Base-by-base conservation (phyloP, 2,888 invertebrate species). In the Drosophila leonis region DNA sequence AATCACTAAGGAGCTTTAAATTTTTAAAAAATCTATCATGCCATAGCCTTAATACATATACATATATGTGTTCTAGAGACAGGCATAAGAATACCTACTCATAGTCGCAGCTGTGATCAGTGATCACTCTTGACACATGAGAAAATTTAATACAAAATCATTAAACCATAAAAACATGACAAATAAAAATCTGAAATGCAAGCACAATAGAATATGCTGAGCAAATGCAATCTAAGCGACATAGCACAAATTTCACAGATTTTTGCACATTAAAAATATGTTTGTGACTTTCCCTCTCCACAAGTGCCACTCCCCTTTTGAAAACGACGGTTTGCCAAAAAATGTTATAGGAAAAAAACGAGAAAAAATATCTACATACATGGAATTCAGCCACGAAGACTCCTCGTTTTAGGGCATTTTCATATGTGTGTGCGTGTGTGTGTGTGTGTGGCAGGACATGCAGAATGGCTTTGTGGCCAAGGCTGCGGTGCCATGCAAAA, bases 201-300 rank as follows among this genome's bases (percentile, higher is more conserved):
- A 9, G 13, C 51, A 24, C 51, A 52, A n/a, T 52, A 73, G 69
- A 72, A 72, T 61, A 72, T 77, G 68, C 61, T 59, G 55, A 41
- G 51, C 49, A 75, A 86, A 65, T 78, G 67, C 75, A 83, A 88
- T 86, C 83, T 83, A 75, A 83, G 78, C 69, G 55, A 64, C 63
- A 88, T 73, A 52, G 68, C 67, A 59, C 62, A 74, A 78, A 86
- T 83, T 83, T 83, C 70, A 72, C 87, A 86, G 75, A 86, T 86
- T 86, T 81, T 83, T 83, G 78, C 71, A 78, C 87, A 88, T 83
- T 86, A 67, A 81, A 86, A 83, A 83, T 83, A 81, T 83, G 84
- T 66, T 83, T 65, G 65, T 29, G 44, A 35, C 61, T 18, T 46
- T 52, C 6, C n/a, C 48, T 6, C n/a, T 4, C n/a, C 4, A 9